Evolutionary conservation across 2,113 vertebrate genomes (phyloP).

Genomic region (Equus quagga): DNA sequence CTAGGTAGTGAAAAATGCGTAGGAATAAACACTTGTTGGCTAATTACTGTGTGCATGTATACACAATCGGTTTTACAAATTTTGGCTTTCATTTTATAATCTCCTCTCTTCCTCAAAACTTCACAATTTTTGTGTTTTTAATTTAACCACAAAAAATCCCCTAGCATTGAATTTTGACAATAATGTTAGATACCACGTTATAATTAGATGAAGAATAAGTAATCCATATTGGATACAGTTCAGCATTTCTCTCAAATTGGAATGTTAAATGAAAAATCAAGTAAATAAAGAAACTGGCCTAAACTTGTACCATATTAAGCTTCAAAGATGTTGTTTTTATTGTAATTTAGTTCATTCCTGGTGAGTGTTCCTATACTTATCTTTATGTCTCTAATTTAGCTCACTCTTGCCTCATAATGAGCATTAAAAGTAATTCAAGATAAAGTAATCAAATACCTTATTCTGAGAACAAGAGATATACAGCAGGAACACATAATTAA

Average conservation of each 20-base stretch:
- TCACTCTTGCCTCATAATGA: conserved; percentile 20
- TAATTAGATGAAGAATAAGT: conserved; percentile 66
- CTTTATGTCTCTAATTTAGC: conserved; percentile 25
- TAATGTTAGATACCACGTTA: conserved; percentile 37
- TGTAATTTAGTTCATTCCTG: conserved; percentile 51
- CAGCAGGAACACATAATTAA: background rate
- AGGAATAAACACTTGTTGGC: background rate
- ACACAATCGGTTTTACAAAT: background rate
- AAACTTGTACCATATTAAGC: conserved; percentile 48
- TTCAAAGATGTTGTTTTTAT: conserved; percentile 48
- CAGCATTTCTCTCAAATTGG: conserved; percentile 37
- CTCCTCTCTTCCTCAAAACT: background rate
- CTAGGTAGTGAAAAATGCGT: background rate
- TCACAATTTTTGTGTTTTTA: conserved; percentile 58
- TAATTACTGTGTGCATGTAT: background rate
- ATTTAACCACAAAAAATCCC: conserved; percentile 12
- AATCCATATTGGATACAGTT: conserved; percentile 51
- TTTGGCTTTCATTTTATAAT: conserved; percentile 33
- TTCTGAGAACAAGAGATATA: background rate
- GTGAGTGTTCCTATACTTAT: conserved; percentile 23
- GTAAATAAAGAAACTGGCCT: conserved; percentile 56
- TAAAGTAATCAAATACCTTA: conserved; percentile 7
- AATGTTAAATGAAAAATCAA: conserved; percentile 65
- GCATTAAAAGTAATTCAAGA: background rate
- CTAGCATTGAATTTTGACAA: conserved; percentile 2